Base-by-base conservation (phyloP, 2,113 vertebrate species). In the Pseudorectes ferrugineus region DNA sequence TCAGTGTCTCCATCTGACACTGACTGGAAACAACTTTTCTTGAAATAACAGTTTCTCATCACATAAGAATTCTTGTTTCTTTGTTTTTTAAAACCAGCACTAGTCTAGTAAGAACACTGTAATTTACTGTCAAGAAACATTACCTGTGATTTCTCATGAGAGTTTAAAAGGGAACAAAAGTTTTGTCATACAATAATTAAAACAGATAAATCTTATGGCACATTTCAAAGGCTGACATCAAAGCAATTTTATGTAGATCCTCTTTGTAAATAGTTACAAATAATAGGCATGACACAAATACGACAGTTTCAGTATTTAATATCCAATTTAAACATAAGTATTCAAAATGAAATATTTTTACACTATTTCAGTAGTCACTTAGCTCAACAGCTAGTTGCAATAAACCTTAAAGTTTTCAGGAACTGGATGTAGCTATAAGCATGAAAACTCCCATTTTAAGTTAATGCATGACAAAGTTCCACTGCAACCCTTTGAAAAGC, bases 321-420 rank as follows among this genome's bases (percentile, higher is more conserved):
- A 97, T 94, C 89, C 97, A 96, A 95, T 96, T 94, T 95, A 92
- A 97, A 93, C 63, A 33, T 65, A 82, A 68, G 45, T 90, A 80
- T 93, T 96, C 81, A 85, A 96, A 97, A 93, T 54, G 77, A 85
- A 96, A 38, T 85, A 85, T 75, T 89, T 82, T 78, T 68, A 93
- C 57, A 90, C n/a, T 86, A 57, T 88, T 91, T 97, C 91, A 97
- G 91, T 84, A 95, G 96, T 85, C 82, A 92, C 73, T 74, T 91
- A 96, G 92, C 91, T 83, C 74, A 71, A 88, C 63, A 95, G 46
- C 52, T 94, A 59, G 43, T 7, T 94, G 46, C 63, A 59, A 61
- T 78, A 95, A 87, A 88, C 76, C 54, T 45, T 86, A 72, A 51
- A 42, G 31, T 66, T 67, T 79, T 88, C 42, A 72, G 70, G 63